phyloP scores from a whole-genome alignment of 1,140 invertebrate species.

The Phortica variegata region DNA sequence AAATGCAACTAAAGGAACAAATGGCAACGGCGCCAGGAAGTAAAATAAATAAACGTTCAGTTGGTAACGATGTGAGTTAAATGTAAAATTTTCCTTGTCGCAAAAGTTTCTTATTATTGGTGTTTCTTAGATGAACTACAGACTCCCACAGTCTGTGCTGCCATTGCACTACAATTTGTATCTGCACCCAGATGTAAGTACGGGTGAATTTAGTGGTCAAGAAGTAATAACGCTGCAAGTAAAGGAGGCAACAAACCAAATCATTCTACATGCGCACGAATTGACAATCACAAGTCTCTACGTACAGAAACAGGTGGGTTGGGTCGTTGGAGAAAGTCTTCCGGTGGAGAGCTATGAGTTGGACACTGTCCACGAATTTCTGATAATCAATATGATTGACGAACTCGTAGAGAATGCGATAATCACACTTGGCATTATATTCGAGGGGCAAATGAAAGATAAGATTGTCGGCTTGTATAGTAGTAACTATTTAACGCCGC shows the following conservation, averaged over 20 bases:
- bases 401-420: constrained; percentile 13
- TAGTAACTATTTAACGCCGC: constrained; percentile 51
- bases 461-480: constrained; percentile 59
- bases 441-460: constrained; percentile 54
- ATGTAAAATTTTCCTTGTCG: background rate
- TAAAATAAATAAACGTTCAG: too few relatives aligned
- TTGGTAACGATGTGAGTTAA: constrained; percentile 8
- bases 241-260: constrained; percentile 59
- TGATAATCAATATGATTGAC: constrained; percentile 29
- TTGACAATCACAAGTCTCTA: constrained; percentile 31
- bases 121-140: constrained; percentile 51
- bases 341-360: constrained; percentile 24
- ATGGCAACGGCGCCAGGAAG: too few relatives aligned
- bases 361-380: constrained; percentile 36
- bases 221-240: constrained; percentile 69
- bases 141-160: constrained; percentile 67
- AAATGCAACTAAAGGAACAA: background rate
- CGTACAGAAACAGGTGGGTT: constrained; percentile 2
- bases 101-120: too few relatives aligned
- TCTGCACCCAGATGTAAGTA: constrained; percentile 72
- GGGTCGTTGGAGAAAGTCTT: background rate
- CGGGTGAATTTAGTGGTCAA: constrained; percentile 69
- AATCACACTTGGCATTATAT: constrained; percentile 46
- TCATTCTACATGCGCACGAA: constrained; percentile 72
- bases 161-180: constrained; percentile 76